Evolutionary conservation across 2,113 vertebrate genomes (phyloP), one percentile per base, ranked within the genome.

Genomic region (Capreolus pygargus): DNA sequence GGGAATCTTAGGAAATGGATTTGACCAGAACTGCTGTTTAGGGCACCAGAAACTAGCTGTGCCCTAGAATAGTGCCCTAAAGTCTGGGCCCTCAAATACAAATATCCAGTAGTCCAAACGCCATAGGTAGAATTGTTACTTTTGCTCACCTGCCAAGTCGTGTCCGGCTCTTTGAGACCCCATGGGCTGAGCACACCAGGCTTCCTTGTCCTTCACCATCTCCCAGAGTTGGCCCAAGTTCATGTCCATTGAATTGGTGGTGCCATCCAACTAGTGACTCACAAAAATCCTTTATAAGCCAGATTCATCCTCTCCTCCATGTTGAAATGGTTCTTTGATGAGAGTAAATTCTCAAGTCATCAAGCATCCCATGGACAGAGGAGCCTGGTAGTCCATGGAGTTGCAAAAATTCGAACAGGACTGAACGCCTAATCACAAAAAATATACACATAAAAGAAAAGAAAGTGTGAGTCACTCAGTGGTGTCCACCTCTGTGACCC

Each of bases 41-140:
- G 30, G 0, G 6, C 23, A 15, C 16, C 3, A 13, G 45, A 10
- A 3, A 3, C 28, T 11, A 7, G 50, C n/a, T n/a, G 12, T 19
- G n/a, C 17, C n/a, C 64, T 36, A 36, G 9, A 17, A 70, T 5
- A 11, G 64, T 5, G 64, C 64, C 64, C 64, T 70, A 36, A 67
- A 2, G 17, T 21, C 19, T 0, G 8, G n/a, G 64, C n/a, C 64
- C 64, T 21, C n/a, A 70, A 36, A 36, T 21, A 5, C 9, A 11
- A 70, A 36, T 11, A 5, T 21, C n/a, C 17, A 10, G n/a, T 70
- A 21, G 21, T 70, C n/a, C n/a, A 11, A 21, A 36, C 17, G 21
- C 2, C 9, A 1, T 19, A 21, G 17, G 19, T 21, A 70, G n/a
- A 0, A 19, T 5, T 36, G 27, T 12, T 60, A 27, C 13, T 5